Base-by-base conservation (phyloP, 2,888 invertebrate species). In the Tinea trinotella region DNA sequence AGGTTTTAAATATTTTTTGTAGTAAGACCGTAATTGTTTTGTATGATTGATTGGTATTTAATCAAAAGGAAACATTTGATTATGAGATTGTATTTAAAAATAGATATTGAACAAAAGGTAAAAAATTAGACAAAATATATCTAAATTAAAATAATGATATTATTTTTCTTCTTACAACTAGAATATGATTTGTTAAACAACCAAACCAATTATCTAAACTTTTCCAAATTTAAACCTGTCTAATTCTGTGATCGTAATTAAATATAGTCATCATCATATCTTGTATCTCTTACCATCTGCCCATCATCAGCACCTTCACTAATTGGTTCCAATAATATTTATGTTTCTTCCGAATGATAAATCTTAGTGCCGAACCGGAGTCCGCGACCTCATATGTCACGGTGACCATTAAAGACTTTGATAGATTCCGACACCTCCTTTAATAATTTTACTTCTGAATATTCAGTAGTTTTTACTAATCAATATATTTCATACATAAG, bases 321-420 rank as follows among this genome's bases (percentile, higher is more conserved):
- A 15, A 15, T 12, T 40, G 7, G 13, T 40, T 40, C 40, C 3
- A 40, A 40, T 40, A 40, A 13, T 40, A 40, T 40, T 40, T 40
- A 40, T 40, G 15, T 15, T 3, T 40, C 40, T 4, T 40, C 40
- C 1, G 13, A 3, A 13, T 40, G 13, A 15, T 15, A 13, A 40
- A 40, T 30, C 30, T 30, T 7, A 5, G 40, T 6, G 13, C 13
- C 40, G 40, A 40, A 40, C 40, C n/a, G 12, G n/a, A 13, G 3
- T 13, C 40, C 40, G 7, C 40, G 40, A 40, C 40, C 40, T 40
- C 40, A 40, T 40, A 40, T 13, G 40, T 40, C 40, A 40, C 40
- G 2, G 2, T 15, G 5, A 7, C 13, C 7, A 13, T 12, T 13
- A 15, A 40, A n/a, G 40, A 40, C 40, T 12, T 40, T 40, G 40